Evolutionary conservation across 2,113 vertebrate species (phyloP).

Genomic region (Lathamus discolor): DNA sequence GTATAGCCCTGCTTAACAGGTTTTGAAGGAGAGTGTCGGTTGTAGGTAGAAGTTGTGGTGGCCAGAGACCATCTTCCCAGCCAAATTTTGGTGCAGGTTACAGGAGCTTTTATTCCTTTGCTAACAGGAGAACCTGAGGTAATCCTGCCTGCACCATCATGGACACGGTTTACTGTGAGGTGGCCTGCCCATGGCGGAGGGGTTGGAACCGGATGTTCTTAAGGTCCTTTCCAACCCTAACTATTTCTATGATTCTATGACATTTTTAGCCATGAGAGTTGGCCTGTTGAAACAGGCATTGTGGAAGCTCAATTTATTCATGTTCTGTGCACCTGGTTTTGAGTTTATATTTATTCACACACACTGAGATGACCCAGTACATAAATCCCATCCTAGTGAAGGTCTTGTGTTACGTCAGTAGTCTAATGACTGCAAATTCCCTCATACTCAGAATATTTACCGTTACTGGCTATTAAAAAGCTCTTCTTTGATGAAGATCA

Average conservation of each 20-base stretch:
- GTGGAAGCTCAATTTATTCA: background rate
- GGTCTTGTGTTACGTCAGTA: background rate
- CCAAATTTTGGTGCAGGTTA: too few relatives aligned
- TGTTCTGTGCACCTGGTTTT: background rate
- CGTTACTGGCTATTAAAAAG: background rate
- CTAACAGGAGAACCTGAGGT: background rate
- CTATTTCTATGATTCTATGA: too few relatives aligned
- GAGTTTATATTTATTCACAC: background rate
- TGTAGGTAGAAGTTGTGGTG: background rate
- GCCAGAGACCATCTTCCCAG: background rate
- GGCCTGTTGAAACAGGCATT: background rate
- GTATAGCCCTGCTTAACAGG: background rate
- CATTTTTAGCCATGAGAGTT: background rate
- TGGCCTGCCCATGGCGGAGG: too few relatives aligned
- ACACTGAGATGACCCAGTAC: background rate
- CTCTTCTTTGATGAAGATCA: background rate
- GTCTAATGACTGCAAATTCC: background rate
- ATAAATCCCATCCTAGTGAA: background rate
- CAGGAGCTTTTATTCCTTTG: background rate
- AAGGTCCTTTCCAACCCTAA: too few relatives aligned
- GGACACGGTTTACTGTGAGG: too few relatives aligned
- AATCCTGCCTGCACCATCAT: rapidly evolving
- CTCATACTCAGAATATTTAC: background rate
- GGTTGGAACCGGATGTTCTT: too few relatives aligned
- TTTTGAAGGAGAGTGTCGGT: background rate